phyloP scores from a whole-genome alignment of 2,113 vertebrate genomes.

The Willisornis vidua region DNA sequence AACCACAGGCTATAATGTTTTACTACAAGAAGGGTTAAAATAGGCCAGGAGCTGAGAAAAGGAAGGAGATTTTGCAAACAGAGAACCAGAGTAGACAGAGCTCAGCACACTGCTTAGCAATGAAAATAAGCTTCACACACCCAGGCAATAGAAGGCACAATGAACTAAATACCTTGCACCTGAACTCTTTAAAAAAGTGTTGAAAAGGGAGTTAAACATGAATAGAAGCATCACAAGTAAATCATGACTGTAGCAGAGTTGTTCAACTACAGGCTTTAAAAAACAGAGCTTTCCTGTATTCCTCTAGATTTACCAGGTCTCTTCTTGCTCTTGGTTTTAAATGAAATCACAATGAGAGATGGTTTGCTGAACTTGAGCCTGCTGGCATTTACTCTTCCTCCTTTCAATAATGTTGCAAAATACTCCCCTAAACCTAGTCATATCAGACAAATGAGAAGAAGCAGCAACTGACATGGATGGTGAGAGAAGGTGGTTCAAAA shows the following conservation, averaged over 20 bases:
- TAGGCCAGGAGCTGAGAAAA: neutral
- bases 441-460: neutral
- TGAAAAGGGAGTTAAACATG: neutral
- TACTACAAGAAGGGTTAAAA: slow-evolving; percentile 44
- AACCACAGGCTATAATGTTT: slow-evolving; percentile 36
- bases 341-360: neutral
- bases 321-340: neutral
- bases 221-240: neutral
- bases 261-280: neutral
- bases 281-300: neutral
- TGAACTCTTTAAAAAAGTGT: neutral
- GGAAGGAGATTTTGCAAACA: neutral
- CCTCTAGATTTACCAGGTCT: neutral
- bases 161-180: neutral
- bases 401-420: neutral
- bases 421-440: neutral
- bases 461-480: neutral
- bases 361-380: neutral
- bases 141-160: neutral
- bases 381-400: neutral
- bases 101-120: neutral
- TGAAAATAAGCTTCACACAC: neutral
- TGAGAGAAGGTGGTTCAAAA: neutral
- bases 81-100: neutral
- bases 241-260: neutral